Evolutionary conservation across 2,113 vertebrate species (phyloP).

Genomic region (Corydoras maculifer): DNA sequence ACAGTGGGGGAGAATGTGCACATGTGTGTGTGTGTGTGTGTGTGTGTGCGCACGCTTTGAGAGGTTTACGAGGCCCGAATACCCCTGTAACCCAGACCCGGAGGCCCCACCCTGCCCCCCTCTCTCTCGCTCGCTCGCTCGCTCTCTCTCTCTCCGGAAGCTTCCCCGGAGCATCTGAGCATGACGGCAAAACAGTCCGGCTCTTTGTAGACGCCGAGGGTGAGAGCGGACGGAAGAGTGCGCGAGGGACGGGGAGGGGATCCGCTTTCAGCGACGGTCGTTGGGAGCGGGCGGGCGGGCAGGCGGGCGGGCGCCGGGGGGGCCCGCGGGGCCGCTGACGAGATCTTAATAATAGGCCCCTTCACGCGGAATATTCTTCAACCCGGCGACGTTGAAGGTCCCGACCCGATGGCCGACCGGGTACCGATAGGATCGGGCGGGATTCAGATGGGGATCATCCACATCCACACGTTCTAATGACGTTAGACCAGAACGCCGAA

Average conservation of each 20-base stretch:
- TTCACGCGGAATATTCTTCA: no score
- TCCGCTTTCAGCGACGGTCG: no score
- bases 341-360: no score
- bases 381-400: no score
- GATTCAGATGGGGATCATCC: no score
- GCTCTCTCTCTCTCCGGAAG: slow-evolving; percentile 29
- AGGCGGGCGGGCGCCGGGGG: no score
- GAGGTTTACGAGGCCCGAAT: slow-evolving; percentile 44
- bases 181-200: slow-evolving; percentile 41
- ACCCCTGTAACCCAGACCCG: slow-evolving; percentile 31
- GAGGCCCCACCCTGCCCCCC: slow-evolving; percentile 21
- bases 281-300: no score
- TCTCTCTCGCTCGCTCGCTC: neutral
- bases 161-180: slow-evolving; percentile 46
- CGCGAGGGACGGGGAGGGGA: slow-evolving; percentile 8
- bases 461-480: no score
- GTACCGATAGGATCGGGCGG: no score
- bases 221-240: slow-evolving; percentile 10
- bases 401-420: no score
- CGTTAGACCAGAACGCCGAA: no score
- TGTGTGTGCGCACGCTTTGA: slow-evolving; percentile 23
- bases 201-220: slow-evolving; percentile 30
- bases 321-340: no score
- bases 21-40: slow-evolving; percentile 31
- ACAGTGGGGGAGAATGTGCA: slow-evolving; percentile 37